Conservation (phyloP, 2,888 invertebrate genomes). For the Drosophila longiperda region DNA sequence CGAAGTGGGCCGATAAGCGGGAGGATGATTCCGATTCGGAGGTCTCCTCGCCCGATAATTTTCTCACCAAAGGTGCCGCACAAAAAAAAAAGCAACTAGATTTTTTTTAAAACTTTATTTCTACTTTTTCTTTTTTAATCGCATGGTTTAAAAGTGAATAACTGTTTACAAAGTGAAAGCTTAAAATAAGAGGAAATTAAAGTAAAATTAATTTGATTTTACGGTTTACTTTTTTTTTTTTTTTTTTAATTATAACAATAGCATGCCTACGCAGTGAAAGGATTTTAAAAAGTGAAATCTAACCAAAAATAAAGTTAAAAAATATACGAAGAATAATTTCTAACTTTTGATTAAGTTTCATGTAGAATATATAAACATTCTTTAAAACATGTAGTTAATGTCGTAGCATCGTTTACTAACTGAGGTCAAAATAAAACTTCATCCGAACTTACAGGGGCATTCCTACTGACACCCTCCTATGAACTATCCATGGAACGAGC, state of each 20-base stretch:
- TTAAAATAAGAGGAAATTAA: background rate
- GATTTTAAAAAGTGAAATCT: background rate
- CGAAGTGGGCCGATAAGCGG: constrained; percentile 83
- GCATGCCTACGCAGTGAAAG: background rate
- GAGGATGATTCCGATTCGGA: constrained; percentile 93
- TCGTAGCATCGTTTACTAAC: constrained; percentile 14
- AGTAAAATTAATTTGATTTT: background rate
- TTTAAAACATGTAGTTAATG: background rate
- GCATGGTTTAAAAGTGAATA: constrained; percentile 1
- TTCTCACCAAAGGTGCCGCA: constrained; percentile 89
- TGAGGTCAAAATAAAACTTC: constrained; percentile 12
- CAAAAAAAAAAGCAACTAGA: background rate
- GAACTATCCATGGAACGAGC: constrained; percentile 94
- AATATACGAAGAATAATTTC: background rate
- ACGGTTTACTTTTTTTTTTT: background rate
- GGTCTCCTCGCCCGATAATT: constrained; percentile 90
- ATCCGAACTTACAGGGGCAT: constrained; percentile 87
- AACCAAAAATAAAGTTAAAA: background rate
- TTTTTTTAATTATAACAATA: background rate
- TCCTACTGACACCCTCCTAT: constrained; percentile 93
- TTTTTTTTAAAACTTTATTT: background rate
- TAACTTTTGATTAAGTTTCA: background rate
- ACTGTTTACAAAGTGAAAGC: background rate
- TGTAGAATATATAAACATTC: background rate
- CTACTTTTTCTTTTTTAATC: background rate